A percentile compares a stretch with the other conserved stretches of the same genome.
Conservation (phyloP, 1,140 invertebrate genomes). For the Aphelinus certus region DNA sequence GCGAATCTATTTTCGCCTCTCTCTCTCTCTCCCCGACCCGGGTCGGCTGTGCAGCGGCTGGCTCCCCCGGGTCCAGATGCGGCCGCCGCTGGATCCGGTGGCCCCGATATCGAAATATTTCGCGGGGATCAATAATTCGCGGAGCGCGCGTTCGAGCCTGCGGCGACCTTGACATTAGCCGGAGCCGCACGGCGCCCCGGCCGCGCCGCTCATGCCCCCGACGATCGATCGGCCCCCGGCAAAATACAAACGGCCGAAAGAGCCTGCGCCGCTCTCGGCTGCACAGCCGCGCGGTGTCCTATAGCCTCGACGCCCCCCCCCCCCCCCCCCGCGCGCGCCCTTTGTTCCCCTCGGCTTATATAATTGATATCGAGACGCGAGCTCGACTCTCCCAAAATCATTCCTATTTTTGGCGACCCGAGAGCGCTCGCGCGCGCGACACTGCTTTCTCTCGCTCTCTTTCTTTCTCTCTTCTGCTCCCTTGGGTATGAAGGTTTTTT, state of each 20-base stretch:
- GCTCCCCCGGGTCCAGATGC: neutral
- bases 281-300: no score
- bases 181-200: neutral
- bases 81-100: neutral
- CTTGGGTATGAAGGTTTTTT: no score
- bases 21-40: no score
- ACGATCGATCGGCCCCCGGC: constrained; percentile 17
- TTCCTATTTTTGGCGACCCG: neutral
- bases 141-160: neutral
- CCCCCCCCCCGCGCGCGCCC: no score
- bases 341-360: no score
- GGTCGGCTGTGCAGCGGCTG: no score
- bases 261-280: neutral
- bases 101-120: constrained; percentile 15
- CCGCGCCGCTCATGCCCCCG: constrained; percentile 5
- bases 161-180: constrained; percentile 13
- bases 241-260: neutral
- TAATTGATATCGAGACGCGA: neutral
- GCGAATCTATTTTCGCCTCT: no score
- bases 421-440: neutral
- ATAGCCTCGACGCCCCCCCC: no score
- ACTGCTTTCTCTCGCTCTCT: no score
- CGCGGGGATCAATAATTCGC: constrained; percentile 9
- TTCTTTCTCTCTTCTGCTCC: no score
- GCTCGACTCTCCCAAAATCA: neutral